Base-by-base conservation (phyloP, 2,888 invertebrate species). In the Drosophila mimetica region DNA sequence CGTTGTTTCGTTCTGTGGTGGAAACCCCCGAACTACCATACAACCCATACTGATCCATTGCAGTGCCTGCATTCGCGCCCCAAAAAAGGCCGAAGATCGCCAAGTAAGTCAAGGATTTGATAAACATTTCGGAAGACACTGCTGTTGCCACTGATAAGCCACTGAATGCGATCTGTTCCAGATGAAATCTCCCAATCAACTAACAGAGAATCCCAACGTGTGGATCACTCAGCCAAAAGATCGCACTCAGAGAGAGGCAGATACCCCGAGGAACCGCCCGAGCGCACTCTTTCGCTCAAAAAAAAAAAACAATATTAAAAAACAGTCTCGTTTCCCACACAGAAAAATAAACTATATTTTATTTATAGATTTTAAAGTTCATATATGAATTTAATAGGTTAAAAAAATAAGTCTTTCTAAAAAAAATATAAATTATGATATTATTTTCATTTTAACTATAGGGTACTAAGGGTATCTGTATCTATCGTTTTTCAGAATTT, bases 1-100 rank as follows among this genome's bases (percentile, higher is more conserved):
- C 51, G 59, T 76, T 80, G 8, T 69, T 71, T 1, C 72, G 67
- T 25, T 81, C 79, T 3, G 84, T 86, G 11, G 72, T 77, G 47
- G 32, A 20, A 2, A 28, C 11, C 3, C 28, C 16, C 42, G 66
- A 41, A 54, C 28, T 32, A 46, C n/a, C 4, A 32, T 66, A 60
- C 51, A 76, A 22, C 7, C 55, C 74, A 55, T 75, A 83, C 6
- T 71, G 75, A 14, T 86, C 72, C 47, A 69, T 13, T 4, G 63
- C 65, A n/a, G 72, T 72, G 44, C 52, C 80, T 2, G 66, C 57
- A n/a, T 53, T 41, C 3, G 50, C 51, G 16, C 46, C 25, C 30
- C 61, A 71, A 54, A 66, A 76, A 22, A 78, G 22, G 58, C 53
- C 22, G 14, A 76, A 53, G 51, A 81, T 51, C 18, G 71, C 46